Conservation (phyloP, 2,797 vertebrate genomes). For the Smutsia temminckii region DNA sequence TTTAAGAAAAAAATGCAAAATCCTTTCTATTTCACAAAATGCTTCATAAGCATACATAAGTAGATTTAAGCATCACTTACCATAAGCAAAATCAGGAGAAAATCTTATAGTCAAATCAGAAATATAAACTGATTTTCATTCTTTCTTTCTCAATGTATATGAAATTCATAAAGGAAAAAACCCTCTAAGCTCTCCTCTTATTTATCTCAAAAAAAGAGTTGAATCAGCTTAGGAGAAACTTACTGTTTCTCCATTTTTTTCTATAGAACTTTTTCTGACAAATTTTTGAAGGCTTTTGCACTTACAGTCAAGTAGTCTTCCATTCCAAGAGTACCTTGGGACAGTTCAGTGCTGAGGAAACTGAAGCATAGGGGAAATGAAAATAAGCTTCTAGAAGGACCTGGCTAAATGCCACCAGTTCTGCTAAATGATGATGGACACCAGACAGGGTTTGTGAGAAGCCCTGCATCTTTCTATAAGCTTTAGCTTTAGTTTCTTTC, state of each 20-base stretch:
- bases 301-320: background rate
- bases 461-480: background rate
- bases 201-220: background rate
- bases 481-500: background rate
- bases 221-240: background rate
- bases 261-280: background rate
- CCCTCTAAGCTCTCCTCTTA: background rate
- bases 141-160: background rate
- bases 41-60: background rate
- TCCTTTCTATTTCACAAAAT: background rate
- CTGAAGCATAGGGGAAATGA: background rate
- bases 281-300: background rate
- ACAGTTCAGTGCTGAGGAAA: background rate
- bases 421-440: background rate
- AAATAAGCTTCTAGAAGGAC: background rate
- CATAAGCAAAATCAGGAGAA: constrained; percentile 1
- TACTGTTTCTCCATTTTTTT: background rate
- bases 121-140: constrained; percentile 14
- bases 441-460: background rate
- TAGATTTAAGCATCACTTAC: constrained; percentile 18
- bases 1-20: background rate
- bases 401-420: background rate
- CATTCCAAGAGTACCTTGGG: background rate
- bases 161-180: background rate
- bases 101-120: background rate